Conservation (phyloP, 2,888 invertebrate species). For the Ochropleura plecta region DNA sequence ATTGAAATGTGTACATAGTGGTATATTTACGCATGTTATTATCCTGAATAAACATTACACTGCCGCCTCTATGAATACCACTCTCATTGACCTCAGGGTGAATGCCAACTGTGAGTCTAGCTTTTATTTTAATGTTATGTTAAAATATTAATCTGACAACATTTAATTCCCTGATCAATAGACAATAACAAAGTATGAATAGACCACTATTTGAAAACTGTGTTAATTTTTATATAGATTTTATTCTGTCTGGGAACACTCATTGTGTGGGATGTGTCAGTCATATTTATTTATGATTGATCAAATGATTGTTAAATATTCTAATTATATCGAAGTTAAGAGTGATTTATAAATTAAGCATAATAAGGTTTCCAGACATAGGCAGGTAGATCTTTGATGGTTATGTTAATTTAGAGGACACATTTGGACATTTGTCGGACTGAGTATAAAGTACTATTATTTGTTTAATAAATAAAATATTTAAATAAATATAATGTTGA, state of each 20-base stretch:
- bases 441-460: slow-evolving; percentile 88
- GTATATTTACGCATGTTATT: slow-evolving; percentile 51
- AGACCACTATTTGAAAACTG: slow-evolving; percentile 61
- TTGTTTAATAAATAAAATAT: slow-evolving; percentile 86
- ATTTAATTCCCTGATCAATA: slow-evolving; percentile 25
- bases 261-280: slow-evolving; percentile 44
- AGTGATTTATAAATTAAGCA: slow-evolving; percentile 71
- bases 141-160: slow-evolving; percentile 18
- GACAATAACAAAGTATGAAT: slow-evolving; percentile 42
- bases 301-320: slow-evolving; percentile 62
- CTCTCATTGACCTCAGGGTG: slow-evolving; percentile 21
- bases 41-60: not conserved
- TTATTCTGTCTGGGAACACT: slow-evolving; percentile 65
- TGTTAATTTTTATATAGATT: slow-evolving; percentile 66
- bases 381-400: slow-evolving; percentile 75
- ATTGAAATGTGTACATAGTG: slow-evolving; percentile 54
- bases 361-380: slow-evolving; percentile 77
- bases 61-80: not conserved
- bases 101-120: slow-evolving; percentile 9
- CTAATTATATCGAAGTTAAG: slow-evolving; percentile 61
- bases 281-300: slow-evolving; percentile 55
- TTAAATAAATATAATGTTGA: slow-evolving; percentile 66
- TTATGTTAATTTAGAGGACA: slow-evolving; percentile 83
- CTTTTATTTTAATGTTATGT: slow-evolving; percentile 31
- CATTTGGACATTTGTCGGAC: slow-evolving; percentile 84